Base-by-base conservation (phyloP, 2,113 vertebrate genomes). In the Phasianus colchicus region DNA sequence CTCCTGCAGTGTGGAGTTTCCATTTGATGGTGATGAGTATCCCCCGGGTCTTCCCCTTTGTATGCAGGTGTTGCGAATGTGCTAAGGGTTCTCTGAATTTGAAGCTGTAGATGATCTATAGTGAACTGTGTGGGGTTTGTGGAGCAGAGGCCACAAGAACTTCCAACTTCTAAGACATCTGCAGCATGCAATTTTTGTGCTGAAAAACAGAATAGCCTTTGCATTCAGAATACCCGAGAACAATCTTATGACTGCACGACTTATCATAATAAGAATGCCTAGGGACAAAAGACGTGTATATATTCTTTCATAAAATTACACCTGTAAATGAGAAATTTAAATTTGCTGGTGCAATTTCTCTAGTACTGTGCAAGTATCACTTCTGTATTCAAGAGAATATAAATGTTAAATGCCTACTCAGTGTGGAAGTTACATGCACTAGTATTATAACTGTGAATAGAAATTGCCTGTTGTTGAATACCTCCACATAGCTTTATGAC, bases 181-280 rank as follows among this genome's bases (percentile, higher is more conserved):
- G 76, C 45, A 86, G 73, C 78, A 36, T 45, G 15, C 45, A 66
- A 18, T 85, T 66, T 63, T 70, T 57, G 27, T 66, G 58, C 40
- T 70, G 40, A 79, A 48, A 58, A 19, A 58, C 55, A 58, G 18
- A 58, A n/a, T 32, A 70, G 57, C 29, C 61, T 78, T 70, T 78
- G 21, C 13, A 64, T 77, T 93, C 11, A 63, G 24, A 90, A 74
- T 86, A 52, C 17, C 36, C 48, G 21, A 74, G 15, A 94, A 79
- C 57, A 66, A 61, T 63, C 29, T 52, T 82, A 57, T 1, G 4
- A 21, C 70, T 80, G 30, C 18, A 38, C 45, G 70, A 6, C 2
- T 57, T 34, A 54, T 8, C 24, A 6, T 52, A 64, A 61, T 48
- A 32, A 43, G 34, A 24, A 16, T 71, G 20, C 43, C 27, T 65